phyloP scores from a whole-genome alignment of 2,113 vertebrate genomes.

The Corydoras maculifer region DNA sequence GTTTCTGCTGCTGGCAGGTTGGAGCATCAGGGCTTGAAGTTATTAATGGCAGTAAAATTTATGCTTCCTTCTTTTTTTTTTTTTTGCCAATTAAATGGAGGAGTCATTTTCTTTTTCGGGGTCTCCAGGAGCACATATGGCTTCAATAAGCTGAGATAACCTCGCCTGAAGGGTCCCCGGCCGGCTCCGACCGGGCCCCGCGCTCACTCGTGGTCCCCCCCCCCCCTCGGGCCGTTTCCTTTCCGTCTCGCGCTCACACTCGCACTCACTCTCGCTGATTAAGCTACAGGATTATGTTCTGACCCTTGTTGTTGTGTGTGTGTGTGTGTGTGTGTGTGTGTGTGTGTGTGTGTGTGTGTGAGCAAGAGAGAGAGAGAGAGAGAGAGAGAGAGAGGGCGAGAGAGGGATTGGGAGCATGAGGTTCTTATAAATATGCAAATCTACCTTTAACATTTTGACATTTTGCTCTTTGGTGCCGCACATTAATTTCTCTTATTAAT shows the following conservation, averaged over 20 bases:
- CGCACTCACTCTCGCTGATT: conserved; percentile 31
- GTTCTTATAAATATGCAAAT: conserved; percentile 19
- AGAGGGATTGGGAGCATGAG: not conserved
- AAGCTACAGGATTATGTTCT: conserved; percentile 26
- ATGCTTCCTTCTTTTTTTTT: conserved; percentile 84
- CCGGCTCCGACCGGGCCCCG: conserved; percentile 39
- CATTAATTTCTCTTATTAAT: too few relatives aligned
- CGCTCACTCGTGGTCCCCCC: conserved; percentile 17
- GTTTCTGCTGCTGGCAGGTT: conserved; percentile 64
- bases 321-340: not conserved
- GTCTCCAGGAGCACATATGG: conserved; percentile 79
- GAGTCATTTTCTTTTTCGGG: conserved; percentile 62
- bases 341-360: not conserved
- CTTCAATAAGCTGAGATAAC: conserved; percentile 78
- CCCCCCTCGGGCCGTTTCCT: conserved; percentile 9
- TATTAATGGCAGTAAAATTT: conserved; percentile 97
- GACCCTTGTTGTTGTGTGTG: conserved; percentile 6
- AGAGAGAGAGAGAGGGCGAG: too few relatives aligned
- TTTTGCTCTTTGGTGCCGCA: not conserved
- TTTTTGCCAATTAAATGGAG: conserved; percentile 81
- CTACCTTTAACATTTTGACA: not conserved
- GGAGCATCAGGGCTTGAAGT: conserved; percentile 79
- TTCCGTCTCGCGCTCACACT: conserved; percentile 18
- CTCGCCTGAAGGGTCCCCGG: conserved; percentile 55
- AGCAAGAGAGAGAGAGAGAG: not conserved